phyloP scores from a whole-genome alignment of 1,140 invertebrate genomes.

The Formica selysi region DNA sequence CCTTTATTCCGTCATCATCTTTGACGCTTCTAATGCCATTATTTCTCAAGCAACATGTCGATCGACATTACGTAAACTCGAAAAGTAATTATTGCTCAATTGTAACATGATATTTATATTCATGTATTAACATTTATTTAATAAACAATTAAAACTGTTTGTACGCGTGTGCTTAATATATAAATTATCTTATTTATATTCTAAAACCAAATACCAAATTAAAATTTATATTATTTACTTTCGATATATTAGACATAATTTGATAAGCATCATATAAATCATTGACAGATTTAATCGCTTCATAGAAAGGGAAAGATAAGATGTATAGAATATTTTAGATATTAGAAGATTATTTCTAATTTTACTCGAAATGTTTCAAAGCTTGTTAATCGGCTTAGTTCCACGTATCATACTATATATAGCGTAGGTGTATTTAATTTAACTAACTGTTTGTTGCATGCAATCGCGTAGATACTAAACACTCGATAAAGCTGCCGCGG shows the following conservation, averaged over 20 bases:
- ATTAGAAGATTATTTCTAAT: slow-evolving; percentile 17
- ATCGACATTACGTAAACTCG: slow-evolving; percentile 5
- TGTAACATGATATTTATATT: background rate
- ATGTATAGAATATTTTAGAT: background rate
- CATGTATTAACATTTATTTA: background rate
- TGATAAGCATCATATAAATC: background rate
- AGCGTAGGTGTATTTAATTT: slow-evolving; percentile 18
- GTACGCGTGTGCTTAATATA: background rate
- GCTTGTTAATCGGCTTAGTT: slow-evolving; percentile 9
- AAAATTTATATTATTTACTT: slow-evolving; percentile 2
- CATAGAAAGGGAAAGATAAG: background rate
- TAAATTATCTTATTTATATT: slow-evolving; percentile 10
- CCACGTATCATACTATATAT: background rate
- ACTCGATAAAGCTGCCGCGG: slow-evolving; percentile 47
- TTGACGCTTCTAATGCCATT: slow-evolving; percentile 32
- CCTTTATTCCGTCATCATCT: slow-evolving; percentile 73
- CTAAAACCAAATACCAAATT: too few relatives aligned
- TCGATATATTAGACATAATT: background rate
- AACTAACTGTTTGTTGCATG: slow-evolving; percentile 62
- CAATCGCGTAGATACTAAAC: slow-evolving; percentile 44
- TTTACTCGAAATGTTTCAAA: slow-evolving; percentile 12
- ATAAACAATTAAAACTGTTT: background rate
- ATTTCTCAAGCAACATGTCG: slow-evolving; percentile 34
- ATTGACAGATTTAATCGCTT: background rate
- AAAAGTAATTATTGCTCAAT: background rate